Evolutionary conservation across 2,888 invertebrate species (phyloP), one percentile per base, ranked within the genome.

Genomic region (Ormyrus labotus): DNA sequence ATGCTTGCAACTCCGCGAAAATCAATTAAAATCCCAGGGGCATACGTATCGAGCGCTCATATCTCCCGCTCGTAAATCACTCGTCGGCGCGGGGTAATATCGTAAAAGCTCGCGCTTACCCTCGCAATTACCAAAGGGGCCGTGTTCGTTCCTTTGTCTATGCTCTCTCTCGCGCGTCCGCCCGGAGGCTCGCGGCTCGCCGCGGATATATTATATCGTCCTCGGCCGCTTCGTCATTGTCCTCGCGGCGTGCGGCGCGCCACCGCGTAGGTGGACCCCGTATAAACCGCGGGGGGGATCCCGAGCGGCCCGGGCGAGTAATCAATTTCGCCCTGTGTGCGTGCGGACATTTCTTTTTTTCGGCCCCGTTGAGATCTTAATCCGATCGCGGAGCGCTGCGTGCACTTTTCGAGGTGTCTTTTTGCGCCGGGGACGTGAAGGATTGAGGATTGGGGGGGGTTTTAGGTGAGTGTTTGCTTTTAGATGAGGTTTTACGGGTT

Each of bases 61-160:
- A 45, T 57, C 19, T 19, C 19, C 19, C 64, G 65, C 55, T 78
- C 78, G 71, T 78, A 78, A 78, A 78, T 75, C 75, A 69, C 64
- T 51, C 48, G 13, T 7, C 64, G 48, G 13, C 19, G 19, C 19
- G 19, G 19, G 19, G 19, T 47, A 55, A 69, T 47, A 69, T 19
- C 19, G 19, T 19, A 19, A 19, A 19, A 19, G 19, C 19, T 19
- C 19, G 19, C 19, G 19, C 19, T 19, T 19, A 19, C 19, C 19
- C 19, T 19, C 19, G 71, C 51, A 50, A 60, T 60, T 60, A 51
- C n/a, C 7, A n/a, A 7, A 10, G 1, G 19, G 19, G 19, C 19
- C 7, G 60, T 19, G 19, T 10, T n/a, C 19, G 6, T 57, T 57
- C n/a, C 60, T 60, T 67, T 60, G 51, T 63, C 55, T 63, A 34